Percentiles rank a stretch among this genome's conserved stretches.
These are phyloP conservation scores for Antedon bifida DNA, from an alignment of 35 echinoderm and acorn worm species.

Conservation along the genomic window DNA sequence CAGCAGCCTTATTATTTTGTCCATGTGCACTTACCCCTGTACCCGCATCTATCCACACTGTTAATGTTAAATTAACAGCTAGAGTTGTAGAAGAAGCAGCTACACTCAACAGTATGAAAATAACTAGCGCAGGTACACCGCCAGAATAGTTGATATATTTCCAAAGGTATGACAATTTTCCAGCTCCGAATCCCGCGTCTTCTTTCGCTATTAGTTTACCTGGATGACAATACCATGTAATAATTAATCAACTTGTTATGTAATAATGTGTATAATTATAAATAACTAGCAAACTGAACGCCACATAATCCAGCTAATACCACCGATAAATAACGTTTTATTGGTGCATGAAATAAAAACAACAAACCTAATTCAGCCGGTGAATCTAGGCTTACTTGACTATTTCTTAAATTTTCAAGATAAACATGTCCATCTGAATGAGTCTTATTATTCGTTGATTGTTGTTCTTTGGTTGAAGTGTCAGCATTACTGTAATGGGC, in stretches of 20 bases:
- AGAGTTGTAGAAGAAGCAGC: neutral
- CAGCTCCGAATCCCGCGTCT: constrained; percentile 5
- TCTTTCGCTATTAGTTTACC: constrained; percentile 55
- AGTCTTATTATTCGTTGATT: neutral
- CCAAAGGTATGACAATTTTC: neutral
- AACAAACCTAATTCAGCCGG: too few relatives aligned
- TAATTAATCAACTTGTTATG: too few relatives aligned
- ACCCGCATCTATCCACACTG: neutral
- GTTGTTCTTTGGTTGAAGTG: neutral
- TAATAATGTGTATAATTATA: too few relatives aligned
- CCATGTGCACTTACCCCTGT: neutral
- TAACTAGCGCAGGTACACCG: neutral
- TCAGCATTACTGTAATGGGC: constrained; percentile 12
- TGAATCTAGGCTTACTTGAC: neutral
- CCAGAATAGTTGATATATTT: constrained; percentile 45
- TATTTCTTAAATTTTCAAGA: neutral
- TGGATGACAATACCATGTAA: neutral
- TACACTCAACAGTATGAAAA: neutral
- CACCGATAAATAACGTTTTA: too few relatives aligned
- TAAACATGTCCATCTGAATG: neutral
- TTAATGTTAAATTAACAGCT: neutral
- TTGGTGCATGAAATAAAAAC: too few relatives aligned
- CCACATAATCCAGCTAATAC: too few relatives aligned
- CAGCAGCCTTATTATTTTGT: too few relatives aligned
- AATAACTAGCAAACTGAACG: too few relatives aligned